These are phyloP conservation scores for Sympetrum striolatum DNA, from an alignment of 2,888 invertebrate species.

Conservation along the genomic window DNA sequence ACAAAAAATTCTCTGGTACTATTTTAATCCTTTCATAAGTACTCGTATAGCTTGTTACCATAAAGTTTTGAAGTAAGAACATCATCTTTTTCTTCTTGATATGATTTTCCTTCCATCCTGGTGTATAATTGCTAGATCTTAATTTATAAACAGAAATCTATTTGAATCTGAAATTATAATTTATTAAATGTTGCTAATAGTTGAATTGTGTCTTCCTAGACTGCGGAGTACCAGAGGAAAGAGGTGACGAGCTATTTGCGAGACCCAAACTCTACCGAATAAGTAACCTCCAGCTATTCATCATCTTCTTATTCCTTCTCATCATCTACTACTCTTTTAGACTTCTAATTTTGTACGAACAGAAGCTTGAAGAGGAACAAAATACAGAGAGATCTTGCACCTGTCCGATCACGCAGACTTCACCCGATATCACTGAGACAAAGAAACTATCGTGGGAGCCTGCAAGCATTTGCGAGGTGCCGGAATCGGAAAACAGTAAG, in stretches of 20 bases:
- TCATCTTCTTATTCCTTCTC: background rate
- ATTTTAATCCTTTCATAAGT: too few relatives aligned
- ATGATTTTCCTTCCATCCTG: too few relatives aligned
- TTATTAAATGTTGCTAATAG: background rate
- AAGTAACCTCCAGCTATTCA: background rate
- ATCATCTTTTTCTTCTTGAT: too few relatives aligned
- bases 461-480: background rate
- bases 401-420: background rate
- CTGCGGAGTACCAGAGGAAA: background rate
- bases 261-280: background rate
- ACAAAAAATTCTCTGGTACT: too few relatives aligned
- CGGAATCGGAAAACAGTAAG: constrained; percentile 30
- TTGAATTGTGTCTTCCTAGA: background rate
- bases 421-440: background rate
- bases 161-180: background rate
- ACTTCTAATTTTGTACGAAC: background rate
- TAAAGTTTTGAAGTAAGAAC: too few relatives aligned
- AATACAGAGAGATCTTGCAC: too few relatives aligned
- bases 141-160: background rate
- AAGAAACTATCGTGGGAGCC: background rate
- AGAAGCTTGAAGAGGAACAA: too few relatives aligned
- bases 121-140: too few relatives aligned
- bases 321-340: background rate
- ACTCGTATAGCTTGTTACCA: too few relatives aligned
- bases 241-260: background rate